Conservation (phyloP, 2,888 invertebrate species). For the Leptinotarsa tumamoca region DNA sequence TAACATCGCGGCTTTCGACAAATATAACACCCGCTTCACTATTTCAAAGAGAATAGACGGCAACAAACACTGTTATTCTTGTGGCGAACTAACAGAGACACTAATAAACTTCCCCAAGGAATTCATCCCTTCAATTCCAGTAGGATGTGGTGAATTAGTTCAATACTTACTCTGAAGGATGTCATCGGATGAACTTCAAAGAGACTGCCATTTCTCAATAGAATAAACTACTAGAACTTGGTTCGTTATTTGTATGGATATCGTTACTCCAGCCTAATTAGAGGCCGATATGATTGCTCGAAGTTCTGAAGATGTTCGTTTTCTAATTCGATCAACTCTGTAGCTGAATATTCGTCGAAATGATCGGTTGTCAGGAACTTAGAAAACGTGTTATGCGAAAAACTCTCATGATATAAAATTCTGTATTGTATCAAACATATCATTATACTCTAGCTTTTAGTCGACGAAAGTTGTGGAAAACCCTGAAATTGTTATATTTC, state of each 20-base stretch:
- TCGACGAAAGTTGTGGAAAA: too few relatives aligned
- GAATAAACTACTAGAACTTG: neutral
- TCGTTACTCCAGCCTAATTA: neutral
- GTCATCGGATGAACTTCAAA: slow-evolving; percentile 6
- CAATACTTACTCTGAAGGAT: slow-evolving; percentile 17
- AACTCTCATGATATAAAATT: too few relatives aligned
- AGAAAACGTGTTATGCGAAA: too few relatives aligned
- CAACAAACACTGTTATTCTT: neutral
- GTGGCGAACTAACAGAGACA: neutral
- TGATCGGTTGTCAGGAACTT: too few relatives aligned
- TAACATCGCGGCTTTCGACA: neutral
- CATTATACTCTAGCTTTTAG: too few relatives aligned
- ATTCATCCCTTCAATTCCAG: neutral
- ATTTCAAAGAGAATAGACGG: neutral
- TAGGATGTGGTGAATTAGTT: slow-evolving; percentile 10
- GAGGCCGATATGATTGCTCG: neutral
- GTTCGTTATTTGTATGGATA: neutral
- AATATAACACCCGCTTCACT: neutral
- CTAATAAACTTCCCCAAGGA: slow-evolving; percentile 7
- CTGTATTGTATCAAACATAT: too few relatives aligned
- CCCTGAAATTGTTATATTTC: too few relatives aligned
- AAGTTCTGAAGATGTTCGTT: too few relatives aligned
- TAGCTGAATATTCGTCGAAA: too few relatives aligned
- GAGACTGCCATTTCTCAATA: neutral
- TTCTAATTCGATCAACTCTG: too few relatives aligned